These are phyloP conservation scores for Hydrochoerus hydrochaeris DNA, from an alignment of 2,113 vertebrate species.

Conservation along the genomic window DNA sequence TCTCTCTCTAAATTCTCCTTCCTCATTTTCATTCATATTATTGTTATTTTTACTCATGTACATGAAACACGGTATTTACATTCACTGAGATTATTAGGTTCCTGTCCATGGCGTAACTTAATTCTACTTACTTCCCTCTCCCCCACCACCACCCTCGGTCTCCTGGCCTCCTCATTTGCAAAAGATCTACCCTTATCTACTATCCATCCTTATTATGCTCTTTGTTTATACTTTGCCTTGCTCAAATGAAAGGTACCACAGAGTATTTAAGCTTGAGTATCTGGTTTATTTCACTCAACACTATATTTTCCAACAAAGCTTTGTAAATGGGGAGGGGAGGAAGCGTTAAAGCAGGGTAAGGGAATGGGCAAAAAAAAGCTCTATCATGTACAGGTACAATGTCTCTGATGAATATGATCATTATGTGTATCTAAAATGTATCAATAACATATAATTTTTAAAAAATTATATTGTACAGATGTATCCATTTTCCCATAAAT, in stretches of 20 bases:
- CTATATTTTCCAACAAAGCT: not conserved
- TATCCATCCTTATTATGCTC: not conserved
- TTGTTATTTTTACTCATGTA: not conserved
- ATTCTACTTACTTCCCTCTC: not conserved
- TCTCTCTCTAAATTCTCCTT: not conserved
- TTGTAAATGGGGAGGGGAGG: not conserved
- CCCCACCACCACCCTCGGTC: not conserved
- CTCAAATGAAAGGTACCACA: not conserved
- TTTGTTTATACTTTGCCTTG: not conserved
- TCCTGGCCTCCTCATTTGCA: not conserved
- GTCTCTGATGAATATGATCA: not conserved
- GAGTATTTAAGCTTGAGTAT: not conserved
- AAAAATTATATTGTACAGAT: not conserved
- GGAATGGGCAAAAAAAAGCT: not conserved
- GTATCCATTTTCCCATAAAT: not conserved
- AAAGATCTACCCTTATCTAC: not conserved
- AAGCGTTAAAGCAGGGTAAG: not conserved
- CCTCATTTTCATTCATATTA: not conserved
- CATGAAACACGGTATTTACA: not conserved
- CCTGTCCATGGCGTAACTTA: not conserved
- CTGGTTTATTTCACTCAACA: not conserved
- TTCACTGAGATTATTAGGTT: not conserved
- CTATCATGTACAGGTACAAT: not conserved
- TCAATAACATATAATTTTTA: not conserved
- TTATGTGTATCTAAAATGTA: not conserved